Evolutionary conservation across 2,888 invertebrate species (phyloP), one percentile per base, ranked within the genome.

Genomic region (Acanthosepion pharaonis): DNA sequence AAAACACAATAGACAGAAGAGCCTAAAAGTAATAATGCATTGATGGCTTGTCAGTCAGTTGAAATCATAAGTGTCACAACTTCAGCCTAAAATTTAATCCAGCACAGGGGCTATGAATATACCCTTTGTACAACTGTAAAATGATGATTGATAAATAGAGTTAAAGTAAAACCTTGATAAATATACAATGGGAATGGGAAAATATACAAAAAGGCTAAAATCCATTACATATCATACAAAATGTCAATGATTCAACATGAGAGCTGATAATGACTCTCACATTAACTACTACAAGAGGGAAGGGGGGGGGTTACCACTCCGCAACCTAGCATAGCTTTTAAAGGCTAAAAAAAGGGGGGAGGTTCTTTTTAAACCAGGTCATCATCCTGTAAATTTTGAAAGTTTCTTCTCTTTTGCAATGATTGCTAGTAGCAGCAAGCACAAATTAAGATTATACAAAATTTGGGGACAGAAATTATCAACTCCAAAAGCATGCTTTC

Each of bases 161-260:
- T 93, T 78, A 20, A 25, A 94, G 53, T 42, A 55, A 51, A 94
- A 94, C 53, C 94, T 59, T 59, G 94, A 94, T 94, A 94, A 94
- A 94, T 94, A 94, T 94, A 94, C 94, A 94, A 94, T 94, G 94
- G 94, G 94, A 93, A 55, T 28, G 94, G 94, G 55, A 0, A 94
- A 94, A 94, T 94, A 94, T 94, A 94, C 94, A 94, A n/a, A 55
- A 94, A 94, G 94, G 94, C 94, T 55, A 94, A 48, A 94, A 64
- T 94, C 33, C 55, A 94, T 94, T 94, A 94, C 94, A 94, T 94
- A 94, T 94, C 55, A 55, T 94, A 94, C 94, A 94, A 55, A 94
- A 94, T 94, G 94, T 94, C 59, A 94, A 94, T 55, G 92, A 92
- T 51, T 49, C 25, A 51, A 92, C n/a, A n/a, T 92, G 49, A 48